Conservation (phyloP, 2,888 invertebrate species). For the Ectemnius lituratus region DNA sequence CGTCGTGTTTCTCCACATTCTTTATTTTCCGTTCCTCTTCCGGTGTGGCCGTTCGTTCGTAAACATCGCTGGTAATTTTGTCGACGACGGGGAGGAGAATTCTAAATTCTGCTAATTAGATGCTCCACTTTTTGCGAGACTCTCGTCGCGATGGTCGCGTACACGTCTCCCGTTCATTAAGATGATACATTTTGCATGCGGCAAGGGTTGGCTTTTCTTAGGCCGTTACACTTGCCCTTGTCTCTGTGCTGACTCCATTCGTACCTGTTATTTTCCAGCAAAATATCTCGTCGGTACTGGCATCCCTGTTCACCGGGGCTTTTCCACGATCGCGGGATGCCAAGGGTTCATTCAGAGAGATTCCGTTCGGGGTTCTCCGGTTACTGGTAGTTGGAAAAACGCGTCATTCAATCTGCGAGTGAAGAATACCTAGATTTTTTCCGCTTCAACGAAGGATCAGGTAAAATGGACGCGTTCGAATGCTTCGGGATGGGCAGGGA, state of each 20-base stretch:
- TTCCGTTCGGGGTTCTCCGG: background rate
- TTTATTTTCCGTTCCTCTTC: background rate
- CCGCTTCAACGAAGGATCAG: conserved; percentile 12
- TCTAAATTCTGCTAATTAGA: conserved; percentile 36
- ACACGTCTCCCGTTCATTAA: conserved; percentile 4
- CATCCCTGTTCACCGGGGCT: background rate
- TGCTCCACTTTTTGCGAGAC: conserved; percentile 5
- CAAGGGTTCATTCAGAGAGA: background rate
- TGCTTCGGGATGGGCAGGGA: conserved; percentile 9
- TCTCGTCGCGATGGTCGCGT: background rate
- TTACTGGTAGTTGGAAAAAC: conserved; percentile 15
- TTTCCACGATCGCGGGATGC: background rate
- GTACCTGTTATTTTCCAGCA: background rate
- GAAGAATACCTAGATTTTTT: conserved; percentile 37
- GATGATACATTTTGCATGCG: conserved; percentile 6
- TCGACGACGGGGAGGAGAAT: conserved; percentile 23
- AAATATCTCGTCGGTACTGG: background rate
- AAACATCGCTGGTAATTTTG: conserved; percentile 34
- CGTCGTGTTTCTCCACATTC: conserved; percentile 31
- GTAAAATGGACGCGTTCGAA: conserved; percentile 9
- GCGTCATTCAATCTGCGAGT: conserved; percentile 24
- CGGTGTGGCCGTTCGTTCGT: conserved; percentile 23
- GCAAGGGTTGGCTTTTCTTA: background rate
- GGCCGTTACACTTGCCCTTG: background rate
- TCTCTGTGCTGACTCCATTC: background rate